These are phyloP conservation scores for Gallinago jamesoni DNA, from an alignment of 2,113 vertebrate species.

Conservation along the genomic window DNA sequence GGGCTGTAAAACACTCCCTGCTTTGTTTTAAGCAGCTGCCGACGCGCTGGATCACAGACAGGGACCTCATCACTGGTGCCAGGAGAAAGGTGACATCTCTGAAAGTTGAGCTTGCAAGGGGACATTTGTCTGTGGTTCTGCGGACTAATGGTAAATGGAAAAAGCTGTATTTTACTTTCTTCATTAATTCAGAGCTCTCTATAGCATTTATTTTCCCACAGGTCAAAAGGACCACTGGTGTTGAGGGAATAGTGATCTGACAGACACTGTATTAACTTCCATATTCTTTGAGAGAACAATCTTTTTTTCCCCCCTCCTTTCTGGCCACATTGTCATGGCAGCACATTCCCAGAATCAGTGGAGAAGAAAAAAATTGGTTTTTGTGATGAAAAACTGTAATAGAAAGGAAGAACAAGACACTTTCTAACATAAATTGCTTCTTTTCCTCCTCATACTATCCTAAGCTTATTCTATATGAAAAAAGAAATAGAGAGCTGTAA, in stretches of 20 bases:
- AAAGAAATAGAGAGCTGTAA: background rate
- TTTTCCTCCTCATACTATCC: background rate
- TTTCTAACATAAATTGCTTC: constrained; percentile 21
- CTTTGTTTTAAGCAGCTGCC: background rate
- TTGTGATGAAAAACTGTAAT: background rate
- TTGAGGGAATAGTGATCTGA: constrained; percentile 11
- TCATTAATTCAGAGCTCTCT: constrained; percentile 36
- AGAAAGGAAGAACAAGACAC: background rate
- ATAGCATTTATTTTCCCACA: constrained; percentile 16
- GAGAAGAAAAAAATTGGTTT: background rate
- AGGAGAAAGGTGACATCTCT: background rate
- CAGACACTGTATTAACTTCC: constrained; percentile 15
- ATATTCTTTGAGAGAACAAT: constrained; percentile 15
- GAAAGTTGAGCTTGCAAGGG: background rate
- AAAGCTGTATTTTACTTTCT: constrained; percentile 5
- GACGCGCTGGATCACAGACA: background rate
- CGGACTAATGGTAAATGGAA: background rate
- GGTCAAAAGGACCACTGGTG: constrained; percentile 35
- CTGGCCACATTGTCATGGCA: constrained; percentile 11
- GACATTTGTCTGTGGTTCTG: background rate
- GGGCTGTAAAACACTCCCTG: background rate
- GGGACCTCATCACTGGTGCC: background rate
- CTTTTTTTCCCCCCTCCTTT: background rate
- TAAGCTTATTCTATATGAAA: background rate
- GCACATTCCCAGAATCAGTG: background rate